Base-by-base conservation (phyloP, 2,113 vertebrate genomes). In the Vulpes vulpes region DNA sequence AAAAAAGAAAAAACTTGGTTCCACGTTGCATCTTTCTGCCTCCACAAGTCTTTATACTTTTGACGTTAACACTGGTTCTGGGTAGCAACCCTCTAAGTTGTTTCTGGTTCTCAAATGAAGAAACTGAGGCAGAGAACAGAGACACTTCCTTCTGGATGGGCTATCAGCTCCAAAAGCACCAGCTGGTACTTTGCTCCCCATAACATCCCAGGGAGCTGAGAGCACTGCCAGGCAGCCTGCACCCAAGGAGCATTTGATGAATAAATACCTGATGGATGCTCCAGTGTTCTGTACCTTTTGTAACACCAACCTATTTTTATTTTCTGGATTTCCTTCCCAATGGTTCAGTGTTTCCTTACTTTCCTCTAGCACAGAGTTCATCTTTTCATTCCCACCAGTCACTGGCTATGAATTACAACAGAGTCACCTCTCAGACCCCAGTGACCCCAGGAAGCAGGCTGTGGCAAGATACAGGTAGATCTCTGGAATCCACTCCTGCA, bases 261-360 rank as follows among this genome's bases (percentile, higher is more conserved):
- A 89, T 35, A 43, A 79, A 88, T 16, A 60, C 11, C n/a, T 15
- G 35, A 23, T 6, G 11, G 19, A 53, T 16, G 38, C 10, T 23
- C 65, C 64, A 62, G 67, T 5, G n/a, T 59, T 67, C n/a, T 10
- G n/a, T 55, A 30, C 78, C 71, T 93, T 92, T 27, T 32, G 59
- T 89, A 83, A 73, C 0, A 60, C 32, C n/a, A 94, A 8, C 32
- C 87, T 49, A 73, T 62, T 69, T 87, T 32, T 55, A n/a, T 92
- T 89, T 96, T 89, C 93, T 83, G 22, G 78, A 60, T 96, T 95
- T 97, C 73, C 87, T 92, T 89, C 73, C 64, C 53, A 53, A 23
- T 32, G 59, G 62, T 20, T 53, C 49, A 5, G 1, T 19, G 62
- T 69, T 74, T 92, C n/a, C 35, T 92, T 81, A 23, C 8, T 83